These are phyloP conservation scores for Melipona quadrifasciata DNA, from an alignment of 1,140 invertebrate genomes.

Conservation along the genomic window DNA sequence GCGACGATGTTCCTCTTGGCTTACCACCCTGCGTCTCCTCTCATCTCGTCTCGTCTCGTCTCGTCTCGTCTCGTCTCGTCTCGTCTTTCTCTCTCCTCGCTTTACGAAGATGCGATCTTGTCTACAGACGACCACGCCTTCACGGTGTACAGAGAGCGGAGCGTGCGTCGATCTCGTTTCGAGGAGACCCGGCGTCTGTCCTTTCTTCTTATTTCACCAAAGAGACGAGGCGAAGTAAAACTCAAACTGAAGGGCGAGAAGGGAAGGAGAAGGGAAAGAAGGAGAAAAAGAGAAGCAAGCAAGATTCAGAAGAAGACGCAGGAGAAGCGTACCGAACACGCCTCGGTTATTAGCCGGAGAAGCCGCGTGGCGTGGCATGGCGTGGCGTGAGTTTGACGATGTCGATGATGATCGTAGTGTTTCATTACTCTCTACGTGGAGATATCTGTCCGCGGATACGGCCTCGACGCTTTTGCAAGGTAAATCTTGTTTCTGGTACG, in stretches of 20 bases:
- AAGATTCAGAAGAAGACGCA: too few relatives aligned
- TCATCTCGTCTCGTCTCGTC: slow-evolving; percentile 2
- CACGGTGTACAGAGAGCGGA: slow-evolving; percentile 62
- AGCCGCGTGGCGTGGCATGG: slow-evolving; percentile 7
- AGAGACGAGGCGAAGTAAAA: neutral
- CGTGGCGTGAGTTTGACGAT: neutral
- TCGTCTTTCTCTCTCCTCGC: slow-evolving; percentile 57
- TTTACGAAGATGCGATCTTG: slow-evolving; percentile 75
- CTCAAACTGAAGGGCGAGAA: neutral
- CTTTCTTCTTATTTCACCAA: slow-evolving; percentile 19
- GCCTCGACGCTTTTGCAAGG: slow-evolving; percentile 39
- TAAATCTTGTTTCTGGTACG: slow-evolving; percentile 56
- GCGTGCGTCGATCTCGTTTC: slow-evolving; percentile 39
- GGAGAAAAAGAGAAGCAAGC: neutral
- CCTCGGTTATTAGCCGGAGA: slow-evolving; percentile 7
- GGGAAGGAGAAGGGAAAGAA: neutral
- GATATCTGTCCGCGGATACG: neutral
- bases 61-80: slow-evolving; percentile 13
- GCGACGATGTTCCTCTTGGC: neutral
- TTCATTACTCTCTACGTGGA: slow-evolving; percentile 13
- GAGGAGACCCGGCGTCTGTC: slow-evolving; percentile 30
- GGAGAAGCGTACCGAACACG: slow-evolving; percentile 28
- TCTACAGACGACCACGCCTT: slow-evolving; percentile 74
- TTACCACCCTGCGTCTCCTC: neutral
- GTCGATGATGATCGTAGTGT: neutral